Evolutionary conservation across 2,113 vertebrate genomes (phyloP).

Genomic region (Lanius ludovicianus): DNA sequence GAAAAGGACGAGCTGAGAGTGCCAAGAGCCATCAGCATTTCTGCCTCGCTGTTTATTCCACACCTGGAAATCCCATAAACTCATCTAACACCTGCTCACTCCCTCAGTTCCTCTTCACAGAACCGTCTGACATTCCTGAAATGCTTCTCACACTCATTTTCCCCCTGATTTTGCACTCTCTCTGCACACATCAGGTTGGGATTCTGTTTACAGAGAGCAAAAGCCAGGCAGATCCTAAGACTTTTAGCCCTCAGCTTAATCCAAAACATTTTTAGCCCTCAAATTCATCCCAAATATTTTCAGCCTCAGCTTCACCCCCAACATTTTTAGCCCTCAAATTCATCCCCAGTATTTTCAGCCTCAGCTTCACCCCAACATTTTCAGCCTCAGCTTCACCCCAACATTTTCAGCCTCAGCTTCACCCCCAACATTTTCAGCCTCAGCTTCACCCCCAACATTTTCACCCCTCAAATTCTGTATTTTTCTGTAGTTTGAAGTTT

Average conservation of each 20-base stretch:
- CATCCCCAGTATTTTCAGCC: neutral
- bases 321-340: neutral
- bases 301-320: neutral
- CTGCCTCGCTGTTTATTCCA: neutral
- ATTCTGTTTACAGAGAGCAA: neutral
- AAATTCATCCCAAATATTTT: neutral
- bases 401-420: neutral
- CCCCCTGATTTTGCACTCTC: neutral
- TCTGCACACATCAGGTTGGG: neutral
- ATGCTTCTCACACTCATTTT: accelerated
- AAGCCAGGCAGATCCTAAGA: neutral
- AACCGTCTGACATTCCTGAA: accelerated
- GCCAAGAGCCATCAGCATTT: neutral
- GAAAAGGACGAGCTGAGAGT: neutral
- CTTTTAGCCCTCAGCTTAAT: neutral
- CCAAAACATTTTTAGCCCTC: accelerated
- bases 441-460: neutral
- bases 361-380: neutral
- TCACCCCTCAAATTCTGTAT: accelerated
- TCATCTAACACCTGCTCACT: accelerated
- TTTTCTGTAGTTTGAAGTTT: neutral
- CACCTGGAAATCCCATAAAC: neutral
- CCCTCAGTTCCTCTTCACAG: neutral
- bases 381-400: too few relatives aligned
- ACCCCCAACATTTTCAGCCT: neutral